phyloP scores from a whole-genome alignment of 2,797 vertebrate species.

The Decapterus maruadsi region DNA sequence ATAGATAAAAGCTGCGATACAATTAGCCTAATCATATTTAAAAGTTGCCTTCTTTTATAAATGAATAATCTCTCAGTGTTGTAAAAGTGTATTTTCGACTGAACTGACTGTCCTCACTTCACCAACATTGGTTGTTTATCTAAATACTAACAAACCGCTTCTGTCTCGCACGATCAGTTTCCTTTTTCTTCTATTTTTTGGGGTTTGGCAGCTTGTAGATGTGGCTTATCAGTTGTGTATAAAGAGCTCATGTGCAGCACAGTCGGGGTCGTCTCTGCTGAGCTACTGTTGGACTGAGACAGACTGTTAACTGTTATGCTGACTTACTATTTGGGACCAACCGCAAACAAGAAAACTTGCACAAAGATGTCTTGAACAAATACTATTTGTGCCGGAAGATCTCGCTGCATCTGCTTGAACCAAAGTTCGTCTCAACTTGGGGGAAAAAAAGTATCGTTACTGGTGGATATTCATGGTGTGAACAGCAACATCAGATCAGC shows the following conservation, averaged over 20 bases:
- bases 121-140: not conserved
- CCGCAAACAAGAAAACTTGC: not conserved
- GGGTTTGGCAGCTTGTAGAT: not conserved
- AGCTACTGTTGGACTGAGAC: not conserved
- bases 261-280: not conserved
- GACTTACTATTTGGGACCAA: not conserved
- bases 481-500: not conserved
- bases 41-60: not conserved
- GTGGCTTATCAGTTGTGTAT: not conserved
- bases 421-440: not conserved
- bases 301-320: not conserved
- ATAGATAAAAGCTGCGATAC: not conserved
- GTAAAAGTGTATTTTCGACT: not conserved
- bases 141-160: not conserved
- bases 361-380: not conserved
- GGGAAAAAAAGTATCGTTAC: too few relatives aligned
- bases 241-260: not conserved
- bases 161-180: not conserved
- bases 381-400: not conserved
- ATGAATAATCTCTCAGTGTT: not conserved
- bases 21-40: not conserved
- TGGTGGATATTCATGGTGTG: not conserved
- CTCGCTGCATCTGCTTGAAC: not conserved
- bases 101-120: not conserved
- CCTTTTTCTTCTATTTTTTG: not conserved